These are phyloP conservation scores for Euplexia lucipara DNA, from an alignment of 2,888 invertebrate genomes.

Conservation along the genomic window DNA sequence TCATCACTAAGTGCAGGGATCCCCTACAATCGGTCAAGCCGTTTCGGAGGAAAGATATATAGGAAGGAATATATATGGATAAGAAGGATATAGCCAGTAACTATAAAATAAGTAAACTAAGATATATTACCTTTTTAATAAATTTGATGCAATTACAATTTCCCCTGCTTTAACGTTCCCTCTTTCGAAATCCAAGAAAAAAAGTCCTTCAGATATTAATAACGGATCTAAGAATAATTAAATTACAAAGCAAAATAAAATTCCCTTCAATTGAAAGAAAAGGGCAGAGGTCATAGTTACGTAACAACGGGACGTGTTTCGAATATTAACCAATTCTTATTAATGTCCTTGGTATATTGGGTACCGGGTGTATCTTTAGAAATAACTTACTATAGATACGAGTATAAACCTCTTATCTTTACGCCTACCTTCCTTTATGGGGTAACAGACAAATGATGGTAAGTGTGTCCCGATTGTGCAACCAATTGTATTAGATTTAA, in stretches of 20 bases:
- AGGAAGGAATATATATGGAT: no score
- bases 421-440: neutral
- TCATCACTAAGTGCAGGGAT: no score
- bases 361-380: slow-evolving; percentile 30
- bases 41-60: no score
- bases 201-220: neutral
- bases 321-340: slow-evolving; percentile 47
- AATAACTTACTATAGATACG: slow-evolving; percentile 4
- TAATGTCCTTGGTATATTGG: slow-evolving; percentile 30
- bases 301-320: slow-evolving; percentile 40
- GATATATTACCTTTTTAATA: no score
- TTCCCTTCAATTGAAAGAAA: slow-evolving; percentile 36
- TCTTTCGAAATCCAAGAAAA: neutral
- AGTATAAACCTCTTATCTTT: slow-evolving; percentile 38
- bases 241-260: slow-evolving; percentile 22
- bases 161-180: neutral
- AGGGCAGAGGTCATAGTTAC: slow-evolving; percentile 5
- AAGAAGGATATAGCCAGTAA: no score
- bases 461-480: neutral
- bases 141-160: no score
- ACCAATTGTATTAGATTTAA: no score
- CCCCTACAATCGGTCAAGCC: no score
- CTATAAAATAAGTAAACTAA: no score
- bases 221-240: neutral
- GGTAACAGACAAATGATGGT: neutral